These are phyloP conservation scores for Bombus huntii DNA, from an alignment of 1,140 invertebrate genomes.

Conservation along the genomic window DNA sequence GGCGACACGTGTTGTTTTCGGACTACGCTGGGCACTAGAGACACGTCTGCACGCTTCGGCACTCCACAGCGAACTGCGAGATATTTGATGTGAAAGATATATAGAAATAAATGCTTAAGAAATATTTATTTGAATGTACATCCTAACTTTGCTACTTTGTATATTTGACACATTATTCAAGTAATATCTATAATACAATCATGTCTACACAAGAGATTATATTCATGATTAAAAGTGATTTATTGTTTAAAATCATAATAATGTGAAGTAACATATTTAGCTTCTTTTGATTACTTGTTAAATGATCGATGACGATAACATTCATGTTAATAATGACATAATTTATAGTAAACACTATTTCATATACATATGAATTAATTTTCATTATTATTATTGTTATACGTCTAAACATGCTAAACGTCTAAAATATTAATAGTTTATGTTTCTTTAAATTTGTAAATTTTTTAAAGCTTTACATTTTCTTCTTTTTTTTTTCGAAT, in stretches of 20 bases:
- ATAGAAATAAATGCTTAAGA: background rate
- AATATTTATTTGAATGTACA: background rate
- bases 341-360: background rate
- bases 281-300: background rate
- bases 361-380: background rate
- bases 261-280: no score
- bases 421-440: background rate
- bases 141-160: background rate
- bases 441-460: background rate
- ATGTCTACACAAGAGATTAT: background rate
- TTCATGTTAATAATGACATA: background rate
- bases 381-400: no score
- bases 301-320: background rate
- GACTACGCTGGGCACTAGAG: no score
- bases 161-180: background rate
- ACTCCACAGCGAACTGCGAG: background rate
- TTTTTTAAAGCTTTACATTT: background rate
- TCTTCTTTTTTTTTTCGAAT: no score
- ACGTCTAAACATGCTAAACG: background rate
- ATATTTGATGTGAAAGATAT: constrained; percentile 13
- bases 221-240: no score
- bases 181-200: background rate
- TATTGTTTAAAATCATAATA: no score
- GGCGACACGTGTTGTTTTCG: no score
- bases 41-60: no score